Conservation (phyloP, 2,888 invertebrate genomes). For the Pegoplata infirma region DNA sequence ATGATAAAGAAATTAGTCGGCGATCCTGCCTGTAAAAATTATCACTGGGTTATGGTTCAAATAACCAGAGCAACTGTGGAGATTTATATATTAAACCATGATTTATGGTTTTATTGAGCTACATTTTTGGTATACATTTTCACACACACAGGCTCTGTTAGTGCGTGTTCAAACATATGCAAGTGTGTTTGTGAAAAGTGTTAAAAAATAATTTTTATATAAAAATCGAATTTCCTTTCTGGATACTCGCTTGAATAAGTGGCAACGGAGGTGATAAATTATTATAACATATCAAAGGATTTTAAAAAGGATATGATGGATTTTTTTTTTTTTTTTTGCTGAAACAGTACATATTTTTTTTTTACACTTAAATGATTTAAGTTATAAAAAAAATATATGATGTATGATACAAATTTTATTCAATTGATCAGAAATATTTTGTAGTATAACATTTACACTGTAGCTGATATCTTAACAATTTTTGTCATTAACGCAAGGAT, state of each 20-base stretch:
- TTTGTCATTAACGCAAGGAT: no score
- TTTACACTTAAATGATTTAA: constrained; percentile 50
- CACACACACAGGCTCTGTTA: neutral
- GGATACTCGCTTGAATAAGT: constrained; percentile 50
- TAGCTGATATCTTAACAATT: no score
- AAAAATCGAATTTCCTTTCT: constrained; percentile 55
- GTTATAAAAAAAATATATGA: constrained; percentile 9
- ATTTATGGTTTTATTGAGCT: constrained; percentile 61
- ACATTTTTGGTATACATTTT: constrained; percentile 28
- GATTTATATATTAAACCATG: constrained; percentile 56
- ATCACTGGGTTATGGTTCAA: neutral
- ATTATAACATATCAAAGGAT: constrained; percentile 59
- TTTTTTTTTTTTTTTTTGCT: constrained; percentile 24
- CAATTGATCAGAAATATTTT: no score
- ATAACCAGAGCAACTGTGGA: constrained; percentile 16
- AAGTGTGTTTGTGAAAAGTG: neutral
- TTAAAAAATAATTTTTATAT: constrained; percentile 8
- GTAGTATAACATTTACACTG: no score
- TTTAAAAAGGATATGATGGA: constrained; percentile 49
- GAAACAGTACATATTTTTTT: constrained; percentile 24
- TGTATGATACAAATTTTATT: neutral
- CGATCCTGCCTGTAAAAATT: no score
- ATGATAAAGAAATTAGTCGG: no score
- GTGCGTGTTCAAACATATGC: neutral
- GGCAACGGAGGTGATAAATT: constrained; percentile 62